Base-by-base conservation (phyloP, 2,113 vertebrate species). In the Tauraco erythrolophus region DNA sequence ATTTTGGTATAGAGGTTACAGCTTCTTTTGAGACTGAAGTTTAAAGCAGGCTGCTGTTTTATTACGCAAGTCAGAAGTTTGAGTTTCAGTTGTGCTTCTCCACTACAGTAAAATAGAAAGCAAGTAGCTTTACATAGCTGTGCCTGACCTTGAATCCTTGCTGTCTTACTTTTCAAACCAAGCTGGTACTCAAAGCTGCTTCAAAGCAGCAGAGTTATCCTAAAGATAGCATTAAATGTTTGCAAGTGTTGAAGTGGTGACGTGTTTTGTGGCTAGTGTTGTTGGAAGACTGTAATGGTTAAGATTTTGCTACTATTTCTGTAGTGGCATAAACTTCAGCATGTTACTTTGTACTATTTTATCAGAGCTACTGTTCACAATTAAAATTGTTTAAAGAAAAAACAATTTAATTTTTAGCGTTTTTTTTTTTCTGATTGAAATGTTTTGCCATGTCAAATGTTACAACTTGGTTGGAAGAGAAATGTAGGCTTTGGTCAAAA, bases 251-350 rank as follows among this genome's bases (percentile, higher is more conserved):
- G 85, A 94, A 88, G 82, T 58, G 35, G 51, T 77, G 53, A 72
- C n/a, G 53, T 72, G 22, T 72, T 89, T 80, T 75, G 84, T 95
- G 97, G 96, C 92, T 97, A 78, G 58, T 19, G 39, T 51, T 95
- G 76, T 85, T 96, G 96, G 89, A 97, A 97, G 90, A 78, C 96
- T 96, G 70, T 88, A 89, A 82, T 97, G 45, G 50, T 88, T 77
- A 72, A 80, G 68, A 81, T 80, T 91, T 88, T 79, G 57, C 48
- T 79, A 8, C 56, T 89, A 3, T 94, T 93, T 91, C 31, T 68
- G 88, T 64, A 60, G 30, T 78, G 46, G 23, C 45, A 69, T 64
- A 43, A 66, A 81, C 50, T 91, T 93, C 77, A 91, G n/a, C 24
- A 2, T 78, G 80, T 92, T 91, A 65, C 58, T 87, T 91, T 58